Percentiles rank a stretch among this genome's conserved stretches.
These are phyloP conservation scores for Pseudochaenichthys georgianus DNA, from an alignment of 2,797 vertebrate genomes.

Conservation along the genomic window DNA sequence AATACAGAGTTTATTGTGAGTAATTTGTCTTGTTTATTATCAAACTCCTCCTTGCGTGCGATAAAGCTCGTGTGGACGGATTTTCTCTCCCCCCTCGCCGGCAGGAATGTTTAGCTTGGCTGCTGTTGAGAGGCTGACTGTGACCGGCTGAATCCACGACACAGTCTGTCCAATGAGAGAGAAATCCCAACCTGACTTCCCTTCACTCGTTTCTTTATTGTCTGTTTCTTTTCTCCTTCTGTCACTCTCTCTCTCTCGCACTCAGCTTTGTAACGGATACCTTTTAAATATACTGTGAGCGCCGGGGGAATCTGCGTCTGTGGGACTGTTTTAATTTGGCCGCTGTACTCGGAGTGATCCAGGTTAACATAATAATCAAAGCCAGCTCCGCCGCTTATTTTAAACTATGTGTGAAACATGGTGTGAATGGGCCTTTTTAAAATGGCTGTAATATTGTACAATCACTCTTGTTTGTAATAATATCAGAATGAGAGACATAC, in stretches of 20 bases:
- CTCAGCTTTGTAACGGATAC: conserved; percentile 76
- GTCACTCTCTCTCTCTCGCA: not conserved
- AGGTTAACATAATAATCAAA: conserved; percentile 84
- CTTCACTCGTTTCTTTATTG: conserved; percentile 34
- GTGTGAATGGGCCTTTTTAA: conserved; percentile 71
- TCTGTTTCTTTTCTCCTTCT: conserved; percentile 36
- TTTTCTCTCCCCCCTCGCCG: not conserved
- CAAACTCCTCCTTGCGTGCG: conserved; percentile 43
- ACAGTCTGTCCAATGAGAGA: conserved; percentile 43
- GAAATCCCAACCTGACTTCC: conserved; percentile 20
- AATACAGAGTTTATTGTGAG: conserved; percentile 52
- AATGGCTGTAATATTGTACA: conserved; percentile 35
- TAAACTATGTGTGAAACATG: conserved; percentile 74
- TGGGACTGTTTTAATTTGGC: conserved; percentile 80
- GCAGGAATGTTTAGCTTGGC: conserved; percentile 68
- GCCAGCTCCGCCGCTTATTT: conserved; percentile 65
- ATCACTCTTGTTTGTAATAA: conserved; percentile 31
- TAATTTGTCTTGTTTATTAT: conserved; percentile 72
- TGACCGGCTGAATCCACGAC: conserved; percentile 46
- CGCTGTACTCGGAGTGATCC: conserved; percentile 71
- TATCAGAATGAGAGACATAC: not conserved
- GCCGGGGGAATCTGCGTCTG: conserved; percentile 66
- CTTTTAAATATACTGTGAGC: conserved; percentile 72
- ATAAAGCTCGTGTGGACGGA: conserved; percentile 37
- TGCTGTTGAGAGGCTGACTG: conserved; percentile 42